A percentile compares a stretch with the other conserved stretches of the same genome.
Conservation (phyloP, 2,888 invertebrate species). For the Incurvaria masculella region DNA sequence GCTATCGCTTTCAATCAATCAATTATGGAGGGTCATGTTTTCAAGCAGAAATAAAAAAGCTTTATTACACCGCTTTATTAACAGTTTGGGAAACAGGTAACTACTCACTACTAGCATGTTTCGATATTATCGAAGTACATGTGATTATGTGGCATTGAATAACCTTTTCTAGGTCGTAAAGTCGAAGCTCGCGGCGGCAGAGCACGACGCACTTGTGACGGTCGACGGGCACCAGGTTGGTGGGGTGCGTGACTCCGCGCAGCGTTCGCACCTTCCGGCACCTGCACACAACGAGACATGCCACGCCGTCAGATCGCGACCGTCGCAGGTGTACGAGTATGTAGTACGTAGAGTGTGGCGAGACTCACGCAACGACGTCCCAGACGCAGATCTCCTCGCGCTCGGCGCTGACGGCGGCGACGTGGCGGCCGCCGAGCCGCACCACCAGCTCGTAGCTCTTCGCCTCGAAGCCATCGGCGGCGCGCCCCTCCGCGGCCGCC, state of each 20-base stretch:
- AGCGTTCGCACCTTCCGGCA: slow-evolving; percentile 66
- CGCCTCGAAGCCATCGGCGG: slow-evolving; percentile 40
- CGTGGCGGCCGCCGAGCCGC: slow-evolving; percentile 62
- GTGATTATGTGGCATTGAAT: slow-evolving; percentile 12
- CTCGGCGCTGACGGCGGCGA: slow-evolving; percentile 71
- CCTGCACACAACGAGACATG: slow-evolving; percentile 32
- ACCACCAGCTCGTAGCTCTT: slow-evolving; percentile 60
- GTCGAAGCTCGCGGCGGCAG: slow-evolving; percentile 75
- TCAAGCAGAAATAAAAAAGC: no score
- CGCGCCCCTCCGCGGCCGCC: slow-evolving; percentile 26
- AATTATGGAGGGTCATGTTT: no score
- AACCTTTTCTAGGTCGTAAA: slow-evolving; percentile 78
- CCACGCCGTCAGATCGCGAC: no score
- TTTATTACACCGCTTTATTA: no score
- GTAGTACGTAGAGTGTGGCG: neutral
- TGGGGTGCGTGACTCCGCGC: slow-evolving; percentile 72
- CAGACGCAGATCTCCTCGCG: slow-evolving; percentile 78
- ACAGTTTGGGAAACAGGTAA: no score
- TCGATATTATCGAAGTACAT: neutral
- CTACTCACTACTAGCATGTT: no score
- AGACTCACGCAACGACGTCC: slow-evolving; percentile 60
- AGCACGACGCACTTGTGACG: slow-evolving; percentile 73
- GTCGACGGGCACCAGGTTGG: slow-evolving; percentile 74
- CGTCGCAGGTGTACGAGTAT: no score
- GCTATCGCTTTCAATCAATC: no score